Evolutionary conservation across 2,888 invertebrate species (phyloP), one percentile per base, ranked within the genome.

Genomic region (Gastracanthus pulcherrimus): DNA sequence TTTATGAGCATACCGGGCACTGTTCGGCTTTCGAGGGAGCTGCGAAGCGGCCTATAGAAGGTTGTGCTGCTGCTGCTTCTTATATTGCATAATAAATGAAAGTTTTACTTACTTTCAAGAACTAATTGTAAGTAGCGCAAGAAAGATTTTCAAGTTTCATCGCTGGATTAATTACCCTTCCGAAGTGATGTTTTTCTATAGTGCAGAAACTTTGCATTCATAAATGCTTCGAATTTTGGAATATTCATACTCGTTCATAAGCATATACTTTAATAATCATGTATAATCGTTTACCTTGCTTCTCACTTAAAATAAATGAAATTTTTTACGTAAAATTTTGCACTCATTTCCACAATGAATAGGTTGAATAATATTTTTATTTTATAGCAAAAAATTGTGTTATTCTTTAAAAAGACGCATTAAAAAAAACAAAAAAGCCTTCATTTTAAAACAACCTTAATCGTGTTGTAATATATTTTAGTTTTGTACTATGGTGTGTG

Each of bases 61-160:
- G n/a, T n/a, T n/a, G n/a, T n/a, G n/a, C n/a, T n/a, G 45, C 45
- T n/a, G 45, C 29, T 7, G 5, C 26, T 66, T 72, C 41, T 66
- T 79, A 58, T 19, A 72, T 79, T 67, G 45, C 72, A 41, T 72
- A 66, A 72, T 72, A 72, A 79, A 79, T 36, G 72, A 79, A 79
- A 79, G 72, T 79, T 79, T 66, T 34, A 5, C 60, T 31, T 16
- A 29, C 41, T 45, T 48, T 23, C 19, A 13, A n/a, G 31, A 60
- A 60, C 31, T 60, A 60, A 60, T 60, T 60, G 60, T n/a, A 60
- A 60, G 58, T 29, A 60, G 1, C 11, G 31, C 51, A 9, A 3
- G 26, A 16, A 26, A 26, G 13, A 34, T 75, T 75, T 75, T 16
- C 7, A 66, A 51, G 74, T 62, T 75, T 51, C 64, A 51, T 51